Percentiles rank a stretch among this genome's conserved stretches.
These are phyloP conservation scores for Oedothorax gibbosus DNA, from an alignment of 1,140 invertebrate genomes.

Conservation along the genomic window DNA sequence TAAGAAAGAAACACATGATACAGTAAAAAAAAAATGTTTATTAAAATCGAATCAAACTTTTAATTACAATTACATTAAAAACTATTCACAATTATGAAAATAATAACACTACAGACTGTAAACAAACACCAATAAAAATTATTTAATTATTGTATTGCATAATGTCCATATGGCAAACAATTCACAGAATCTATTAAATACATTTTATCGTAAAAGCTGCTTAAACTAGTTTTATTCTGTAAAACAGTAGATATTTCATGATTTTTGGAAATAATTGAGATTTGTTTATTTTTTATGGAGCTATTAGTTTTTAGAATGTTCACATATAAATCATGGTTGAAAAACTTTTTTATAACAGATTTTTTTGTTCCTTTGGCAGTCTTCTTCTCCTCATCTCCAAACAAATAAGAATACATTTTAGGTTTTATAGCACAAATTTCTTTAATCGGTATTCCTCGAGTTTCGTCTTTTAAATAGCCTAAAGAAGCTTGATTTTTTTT, in stretches of 20 bases:
- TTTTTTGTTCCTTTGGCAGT: constrained; percentile 27
- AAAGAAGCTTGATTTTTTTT: constrained; percentile 70
- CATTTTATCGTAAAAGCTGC: constrained; percentile 6
- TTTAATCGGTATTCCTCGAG: constrained; percentile 66
- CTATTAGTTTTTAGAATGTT: background rate
- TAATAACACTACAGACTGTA: no score
- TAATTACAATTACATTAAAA: no score
- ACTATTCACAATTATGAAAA: no score
- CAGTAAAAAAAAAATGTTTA: no score
- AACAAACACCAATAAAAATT: no score
- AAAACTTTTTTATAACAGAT: constrained; percentile 1
- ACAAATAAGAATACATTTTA: constrained; percentile 64
- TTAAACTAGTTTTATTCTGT: constrained; percentile 23
- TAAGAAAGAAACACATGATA: no score
- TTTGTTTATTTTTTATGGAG: constrained; percentile 7
- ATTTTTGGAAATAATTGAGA: constrained; percentile 2
- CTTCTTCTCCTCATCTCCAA: constrained; percentile 6
- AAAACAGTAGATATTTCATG: background rate
- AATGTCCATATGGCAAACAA: background rate
- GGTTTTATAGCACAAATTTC: constrained; percentile 68
- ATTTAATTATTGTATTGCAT: background rate
- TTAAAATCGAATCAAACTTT: no score
- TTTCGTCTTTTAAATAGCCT: constrained; percentile 72
- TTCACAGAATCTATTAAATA: background rate
- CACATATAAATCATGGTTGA: constrained; percentile 12